A percentile compares a stretch with the other conserved stretches of the same genome.
These are phyloP conservation scores for Bibio marci DNA, from an alignment of 2,888 invertebrate species.

Conservation along the genomic window DNA sequence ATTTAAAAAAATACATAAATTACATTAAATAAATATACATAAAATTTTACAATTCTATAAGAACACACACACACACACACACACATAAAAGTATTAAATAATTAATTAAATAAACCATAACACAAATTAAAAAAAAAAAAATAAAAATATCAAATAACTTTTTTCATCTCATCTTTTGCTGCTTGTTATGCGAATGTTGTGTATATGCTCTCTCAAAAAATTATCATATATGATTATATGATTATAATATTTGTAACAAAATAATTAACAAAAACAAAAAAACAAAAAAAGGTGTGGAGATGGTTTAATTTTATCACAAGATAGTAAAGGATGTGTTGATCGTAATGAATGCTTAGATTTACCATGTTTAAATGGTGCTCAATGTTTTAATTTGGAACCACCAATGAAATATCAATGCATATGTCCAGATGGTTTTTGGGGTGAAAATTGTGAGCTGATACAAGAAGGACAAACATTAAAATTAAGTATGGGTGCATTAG, in stretches of 20 bases:
- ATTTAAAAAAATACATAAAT: background rate
- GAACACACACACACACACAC: background rate
- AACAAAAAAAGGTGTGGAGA: slow-evolving; percentile 61
- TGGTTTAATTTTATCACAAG: slow-evolving; percentile 77
- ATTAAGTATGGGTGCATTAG: slow-evolving; percentile 90
- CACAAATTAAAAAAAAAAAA: too few species aligned
- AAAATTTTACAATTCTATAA: background rate
- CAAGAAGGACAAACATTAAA: slow-evolving; percentile 90
- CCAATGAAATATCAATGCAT: slow-evolving; percentile 72
- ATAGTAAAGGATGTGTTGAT: slow-evolving; percentile 86
- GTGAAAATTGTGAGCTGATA: slow-evolving; percentile 83
- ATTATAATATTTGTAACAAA: background rate
- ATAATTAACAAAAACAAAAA: slow-evolving; percentile 2
- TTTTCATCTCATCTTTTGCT: too few species aligned
- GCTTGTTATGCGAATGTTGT: too few species aligned
- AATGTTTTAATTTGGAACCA: slow-evolving; percentile 83
- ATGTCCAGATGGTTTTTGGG: slow-evolving; percentile 85
- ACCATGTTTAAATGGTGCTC: slow-evolving; percentile 85
- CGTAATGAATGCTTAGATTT: slow-evolving; percentile 89
- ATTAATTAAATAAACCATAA: too few species aligned
- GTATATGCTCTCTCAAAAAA: too few species aligned
- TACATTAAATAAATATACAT: background rate
- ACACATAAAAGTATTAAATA: background rate
- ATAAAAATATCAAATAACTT: too few species aligned
- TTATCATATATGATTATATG: background rate